Evolutionary conservation across 30 jellyfish, hydroid and myxozoan genomes (phyloP).

Genomic region (Hydra vulgaris): DNA sequence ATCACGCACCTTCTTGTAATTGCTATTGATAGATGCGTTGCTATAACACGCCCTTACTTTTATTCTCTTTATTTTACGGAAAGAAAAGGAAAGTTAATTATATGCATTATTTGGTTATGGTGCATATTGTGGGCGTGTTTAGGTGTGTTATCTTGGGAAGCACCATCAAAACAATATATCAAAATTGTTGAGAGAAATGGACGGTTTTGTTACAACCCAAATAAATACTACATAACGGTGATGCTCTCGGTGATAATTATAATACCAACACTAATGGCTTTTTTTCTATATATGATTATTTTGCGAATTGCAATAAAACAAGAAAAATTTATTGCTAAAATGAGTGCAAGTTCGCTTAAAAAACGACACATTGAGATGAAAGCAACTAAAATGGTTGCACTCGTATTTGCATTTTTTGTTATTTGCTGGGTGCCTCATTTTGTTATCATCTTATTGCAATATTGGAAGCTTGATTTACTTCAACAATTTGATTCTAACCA

Average conservation of each 20-base stretch:
- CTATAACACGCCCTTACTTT: constrained; percentile 18
- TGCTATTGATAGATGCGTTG: constrained; percentile 27
- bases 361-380: neutral
- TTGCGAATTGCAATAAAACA: constrained; percentile 4
- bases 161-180: neutral
- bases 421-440: constrained; percentile 31
- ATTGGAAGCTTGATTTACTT: constrained; percentile 4
- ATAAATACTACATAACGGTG: constrained; percentile 9
- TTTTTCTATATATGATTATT: neutral
- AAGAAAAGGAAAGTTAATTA: constrained; percentile 6
- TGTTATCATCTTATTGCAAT: neutral
- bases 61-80: constrained; percentile 20
- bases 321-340: neutral
- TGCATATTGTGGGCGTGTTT: constrained; percentile 22
- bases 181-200: neutral
- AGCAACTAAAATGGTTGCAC: constrained; percentile 7
- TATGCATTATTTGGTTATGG: constrained; percentile 18
- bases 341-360: neutral
- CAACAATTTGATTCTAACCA: neutral
- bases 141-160: constrained; percentile 18
- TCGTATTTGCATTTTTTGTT: constrained; percentile 22
- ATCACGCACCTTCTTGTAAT: constrained; percentile 17
- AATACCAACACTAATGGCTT: constrained; percentile 9
- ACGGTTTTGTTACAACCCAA: constrained; percentile 5
- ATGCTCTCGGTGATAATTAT: constrained; percentile 5